Evolutionary conservation across 92 coral and sea anemone genomes (phyloP).

Genomic region (Montipora capitata): DNA sequence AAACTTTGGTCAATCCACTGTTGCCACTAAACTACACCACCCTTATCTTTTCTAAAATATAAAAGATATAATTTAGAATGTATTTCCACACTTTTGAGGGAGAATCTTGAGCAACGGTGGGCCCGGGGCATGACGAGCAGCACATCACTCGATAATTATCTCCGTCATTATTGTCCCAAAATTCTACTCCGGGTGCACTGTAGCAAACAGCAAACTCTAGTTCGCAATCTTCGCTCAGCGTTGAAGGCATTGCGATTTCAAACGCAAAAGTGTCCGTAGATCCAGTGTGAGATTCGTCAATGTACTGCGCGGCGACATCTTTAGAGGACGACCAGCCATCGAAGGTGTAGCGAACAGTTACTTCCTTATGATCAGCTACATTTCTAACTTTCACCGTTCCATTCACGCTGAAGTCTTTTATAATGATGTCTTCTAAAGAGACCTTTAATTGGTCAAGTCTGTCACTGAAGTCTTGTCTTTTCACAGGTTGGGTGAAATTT

Average conservation of each 20-base stretch:
- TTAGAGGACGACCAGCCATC: slow-evolving; percentile 82
- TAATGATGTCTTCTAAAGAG: slow-evolving; percentile 78
- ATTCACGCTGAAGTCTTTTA: slow-evolving; percentile 65
- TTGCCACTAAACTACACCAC: background rate
- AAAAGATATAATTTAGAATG: no score
- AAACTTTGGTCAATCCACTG: background rate
- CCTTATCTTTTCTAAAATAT: background rate
- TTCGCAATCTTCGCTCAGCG: slow-evolving; percentile 82
- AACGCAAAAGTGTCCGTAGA: slow-evolving; percentile 87
- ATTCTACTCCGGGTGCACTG: slow-evolving; percentile 81
- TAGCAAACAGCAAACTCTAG: slow-evolving; percentile 94
- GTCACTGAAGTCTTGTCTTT: slow-evolving; percentile 74
- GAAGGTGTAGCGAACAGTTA: slow-evolving; percentile 83
- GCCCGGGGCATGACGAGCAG: slow-evolving; percentile 25
- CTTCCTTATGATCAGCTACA: slow-evolving; percentile 82
- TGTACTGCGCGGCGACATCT: slow-evolving; percentile 71
- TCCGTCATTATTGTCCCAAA: slow-evolving; percentile 96
- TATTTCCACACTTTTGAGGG: background rate
- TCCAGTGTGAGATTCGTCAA: slow-evolving; percentile 73
- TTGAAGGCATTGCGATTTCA: slow-evolving; percentile 76
- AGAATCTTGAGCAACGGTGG: background rate
- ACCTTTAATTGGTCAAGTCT: slow-evolving; percentile 77
- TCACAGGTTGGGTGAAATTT: slow-evolving; percentile 85
- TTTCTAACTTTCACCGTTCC: slow-evolving; percentile 89
- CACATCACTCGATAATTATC: slow-evolving; percentile 92